phyloP scores from a whole-genome alignment of 2,888 invertebrate genomes.

The Drosophila ezoana region DNA sequence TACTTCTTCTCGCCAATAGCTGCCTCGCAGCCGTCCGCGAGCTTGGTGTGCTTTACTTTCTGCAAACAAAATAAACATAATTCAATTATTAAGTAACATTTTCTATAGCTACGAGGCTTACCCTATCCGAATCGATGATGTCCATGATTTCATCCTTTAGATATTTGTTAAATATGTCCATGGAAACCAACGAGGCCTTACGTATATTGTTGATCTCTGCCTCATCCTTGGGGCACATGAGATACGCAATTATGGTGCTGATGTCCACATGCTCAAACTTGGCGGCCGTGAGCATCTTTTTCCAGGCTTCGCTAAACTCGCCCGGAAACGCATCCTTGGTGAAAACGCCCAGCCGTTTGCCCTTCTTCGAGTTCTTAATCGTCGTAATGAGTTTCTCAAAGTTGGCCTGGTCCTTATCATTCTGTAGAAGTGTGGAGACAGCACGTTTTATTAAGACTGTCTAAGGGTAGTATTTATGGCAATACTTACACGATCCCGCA shows the following conservation, averaged over 20 bases:
- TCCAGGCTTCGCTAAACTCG: conserved; percentile 97
- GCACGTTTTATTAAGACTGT: too few relatives aligned
- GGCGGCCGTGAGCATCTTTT: conserved; percentile 90
- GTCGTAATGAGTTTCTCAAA: conserved; percentile 91
- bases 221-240: conserved; percentile 98
- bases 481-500: conserved; percentile 93
- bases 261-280: conserved; percentile 95
- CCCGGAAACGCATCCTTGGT: conserved; percentile 97
- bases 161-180: conserved; percentile 98
- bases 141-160: conserved; percentile 99
- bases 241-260: conserved; percentile 92
- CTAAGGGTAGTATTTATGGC: neutral
- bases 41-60: conserved; percentile 98
- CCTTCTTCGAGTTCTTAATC: conserved; percentile 94
- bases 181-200: conserved; percentile 96
- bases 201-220: conserved; percentile 94
- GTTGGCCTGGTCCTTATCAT: conserved; percentile 96
- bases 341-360: conserved; percentile 95
- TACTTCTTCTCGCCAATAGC: conserved; percentile 98
- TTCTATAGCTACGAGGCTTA: conserved; percentile 73
- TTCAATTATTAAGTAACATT: neutral
- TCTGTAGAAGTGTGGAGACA: conserved; percentile 84
- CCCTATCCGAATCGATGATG: conserved; percentile 98
- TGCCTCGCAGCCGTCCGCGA: conserved; percentile 97
- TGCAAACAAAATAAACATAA: conserved; percentile 84